Conservation (phyloP, 2,888 invertebrate genomes). For the Campaea margaritaria region DNA sequence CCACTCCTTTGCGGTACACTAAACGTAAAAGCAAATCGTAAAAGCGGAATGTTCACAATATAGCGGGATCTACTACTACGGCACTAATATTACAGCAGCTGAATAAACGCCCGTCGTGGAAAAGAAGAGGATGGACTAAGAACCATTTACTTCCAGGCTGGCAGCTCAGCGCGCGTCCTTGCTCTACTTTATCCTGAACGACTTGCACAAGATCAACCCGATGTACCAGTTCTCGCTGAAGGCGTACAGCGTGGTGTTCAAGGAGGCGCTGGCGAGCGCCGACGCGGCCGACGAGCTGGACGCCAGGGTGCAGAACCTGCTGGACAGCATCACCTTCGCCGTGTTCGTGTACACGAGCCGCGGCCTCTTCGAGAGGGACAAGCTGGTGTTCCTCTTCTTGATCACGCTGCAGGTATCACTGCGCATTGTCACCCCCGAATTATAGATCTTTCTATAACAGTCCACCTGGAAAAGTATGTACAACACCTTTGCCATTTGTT, state of each 20-base stretch:
- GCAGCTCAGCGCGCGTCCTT: slow-evolving; percentile 95
- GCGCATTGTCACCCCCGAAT: too few species aligned
- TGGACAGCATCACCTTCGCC: slow-evolving; percentile 94
- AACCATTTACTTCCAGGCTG: slow-evolving; percentile 76
- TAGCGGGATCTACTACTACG: too few species aligned
- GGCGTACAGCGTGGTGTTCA: slow-evolving; percentile 96
- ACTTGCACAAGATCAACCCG: slow-evolving; percentile 95
- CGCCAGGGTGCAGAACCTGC: slow-evolving; percentile 89
- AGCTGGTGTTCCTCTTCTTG: slow-evolving; percentile 95
- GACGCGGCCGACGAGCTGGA: slow-evolving; percentile 88
- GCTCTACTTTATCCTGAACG: slow-evolving; percentile 96
- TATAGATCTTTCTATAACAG: too few species aligned
- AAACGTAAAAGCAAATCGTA: too few species aligned
- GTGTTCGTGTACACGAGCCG: slow-evolving; percentile 95
- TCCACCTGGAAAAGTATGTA: too few species aligned
- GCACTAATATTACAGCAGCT: too few species aligned
- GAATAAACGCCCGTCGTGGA: too few species aligned
- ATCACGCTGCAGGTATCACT: slow-evolving; percentile 89
- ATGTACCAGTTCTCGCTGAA: slow-evolving; percentile 98
- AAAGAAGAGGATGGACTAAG: not conserved
- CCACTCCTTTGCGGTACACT: too few species aligned
- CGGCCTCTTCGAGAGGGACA: slow-evolving; percentile 96
- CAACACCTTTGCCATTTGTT: too few species aligned
- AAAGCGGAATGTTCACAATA: too few species aligned
- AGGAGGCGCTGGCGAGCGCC: slow-evolving; percentile 91